Evolutionary conservation across 2,888 invertebrate genomes (phyloP).

Genomic region (Acleris literana): DNA sequence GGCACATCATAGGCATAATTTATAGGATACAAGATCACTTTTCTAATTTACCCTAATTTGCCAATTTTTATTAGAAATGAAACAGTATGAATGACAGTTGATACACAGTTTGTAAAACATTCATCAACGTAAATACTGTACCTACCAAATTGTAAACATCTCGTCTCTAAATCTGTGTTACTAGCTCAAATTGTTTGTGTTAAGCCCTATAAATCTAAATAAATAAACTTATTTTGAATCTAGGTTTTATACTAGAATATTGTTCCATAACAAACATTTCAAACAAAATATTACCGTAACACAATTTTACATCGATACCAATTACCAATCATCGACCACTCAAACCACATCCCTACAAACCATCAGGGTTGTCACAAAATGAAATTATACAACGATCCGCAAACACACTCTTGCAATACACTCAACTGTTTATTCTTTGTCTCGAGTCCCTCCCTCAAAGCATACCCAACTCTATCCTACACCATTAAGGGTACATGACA

Average conservation of each 20-base stretch:
- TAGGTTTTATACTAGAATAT: no score
- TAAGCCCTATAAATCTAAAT: no score
- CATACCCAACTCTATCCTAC: slow-evolving; percentile 42
- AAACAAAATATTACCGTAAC: background rate
- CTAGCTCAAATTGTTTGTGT: no score
- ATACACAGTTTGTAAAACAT: slow-evolving; percentile 27
- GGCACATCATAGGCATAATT: no score
- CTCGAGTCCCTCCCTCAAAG: slow-evolving; percentile 7
- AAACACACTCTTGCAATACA: slow-evolving; percentile 73
- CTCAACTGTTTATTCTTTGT: slow-evolving; percentile 62
- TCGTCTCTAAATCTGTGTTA: no score
- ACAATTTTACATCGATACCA: background rate
- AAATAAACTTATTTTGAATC: no score
- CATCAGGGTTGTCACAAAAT: slow-evolving; percentile 74
- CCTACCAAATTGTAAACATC: no score
- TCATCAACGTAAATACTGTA: slow-evolving; percentile 19
- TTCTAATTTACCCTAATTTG: slow-evolving; percentile 13
- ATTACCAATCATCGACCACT: slow-evolving; percentile 43
- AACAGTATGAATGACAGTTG: slow-evolving; percentile 20
- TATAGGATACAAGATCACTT: slow-evolving; percentile 2
- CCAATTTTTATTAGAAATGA: slow-evolving; percentile 13
- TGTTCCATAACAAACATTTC: no score
- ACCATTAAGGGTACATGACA: slow-evolving; percentile 37
- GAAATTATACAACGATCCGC: slow-evolving; percentile 77
- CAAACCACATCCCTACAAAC: slow-evolving; percentile 55